phyloP scores from a whole-genome alignment of 2,797 vertebrate genomes.

The Gila robusta region DNA sequence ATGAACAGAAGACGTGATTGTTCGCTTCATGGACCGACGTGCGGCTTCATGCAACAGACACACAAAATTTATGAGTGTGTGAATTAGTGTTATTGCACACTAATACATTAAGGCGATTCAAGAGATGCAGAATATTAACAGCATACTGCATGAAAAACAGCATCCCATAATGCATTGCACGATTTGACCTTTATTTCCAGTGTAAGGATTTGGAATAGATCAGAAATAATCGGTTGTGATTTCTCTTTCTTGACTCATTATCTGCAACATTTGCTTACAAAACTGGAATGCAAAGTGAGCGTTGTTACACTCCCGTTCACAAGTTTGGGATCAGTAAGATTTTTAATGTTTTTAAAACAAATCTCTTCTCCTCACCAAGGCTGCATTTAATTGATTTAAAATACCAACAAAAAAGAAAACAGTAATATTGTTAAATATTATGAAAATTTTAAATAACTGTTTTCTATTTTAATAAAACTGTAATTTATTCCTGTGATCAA shows the following conservation, averaged over 20 bases:
- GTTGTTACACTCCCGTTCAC: background rate
- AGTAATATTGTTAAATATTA: no score
- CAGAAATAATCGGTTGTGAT: background rate
- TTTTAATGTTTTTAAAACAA: no score
- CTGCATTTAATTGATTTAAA: no score
- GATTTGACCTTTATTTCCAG: background rate
- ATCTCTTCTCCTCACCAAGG: no score
- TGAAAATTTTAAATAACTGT: no score
- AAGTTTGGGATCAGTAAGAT: no score
- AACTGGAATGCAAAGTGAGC: background rate
- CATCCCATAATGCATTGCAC: background rate
- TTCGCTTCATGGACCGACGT: background rate
- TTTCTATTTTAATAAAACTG: no score
- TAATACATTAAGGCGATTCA: background rate
- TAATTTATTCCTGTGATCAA: no score
- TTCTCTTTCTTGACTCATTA: background rate
- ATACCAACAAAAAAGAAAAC: no score
- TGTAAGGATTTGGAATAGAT: background rate
- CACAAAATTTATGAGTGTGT: background rate
- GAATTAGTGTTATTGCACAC: background rate
- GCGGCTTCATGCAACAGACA: conserved; percentile 1
- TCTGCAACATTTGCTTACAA: background rate
- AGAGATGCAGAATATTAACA: background rate
- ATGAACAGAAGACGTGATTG: background rate
- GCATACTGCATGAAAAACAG: background rate